phyloP scores from a whole-genome alignment of 2,888 invertebrate genomes.

The Meteorus cinctellus region DNA sequence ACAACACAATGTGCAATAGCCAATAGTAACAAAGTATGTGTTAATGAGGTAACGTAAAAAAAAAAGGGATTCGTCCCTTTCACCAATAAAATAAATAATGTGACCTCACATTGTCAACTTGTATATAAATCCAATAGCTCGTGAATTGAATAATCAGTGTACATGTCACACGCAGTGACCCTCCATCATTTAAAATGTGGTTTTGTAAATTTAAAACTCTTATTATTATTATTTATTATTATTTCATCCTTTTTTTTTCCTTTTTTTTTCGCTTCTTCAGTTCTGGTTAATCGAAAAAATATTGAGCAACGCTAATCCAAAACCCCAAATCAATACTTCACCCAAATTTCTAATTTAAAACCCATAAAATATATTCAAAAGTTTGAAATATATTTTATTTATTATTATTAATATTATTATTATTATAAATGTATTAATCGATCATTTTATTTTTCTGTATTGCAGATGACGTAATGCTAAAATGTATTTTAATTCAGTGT shows the following conservation, averaged over 20 bases:
- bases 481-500: no score
- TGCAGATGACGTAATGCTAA: no score
- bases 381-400: no score
- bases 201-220: neutral
- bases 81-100: slow-evolving; percentile 2
- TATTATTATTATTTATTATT: neutral
- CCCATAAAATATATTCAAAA: no score
- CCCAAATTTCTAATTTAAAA: no score
- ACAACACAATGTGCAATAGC: neutral
- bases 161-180: slow-evolving; percentile 2
- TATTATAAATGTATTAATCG: no score
- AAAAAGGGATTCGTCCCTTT: slow-evolving; percentile 9
- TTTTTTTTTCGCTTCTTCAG: neutral
- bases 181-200: neutral
- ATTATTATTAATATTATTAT: no score
- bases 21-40: neutral
- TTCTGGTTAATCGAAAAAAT: no score
- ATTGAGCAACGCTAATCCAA: no score
- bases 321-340: no score
- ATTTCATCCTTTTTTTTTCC: neutral
- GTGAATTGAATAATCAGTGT: slow-evolving; percentile 7
- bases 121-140: neutral
- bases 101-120: slow-evolving; percentile 4
- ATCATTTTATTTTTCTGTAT: no score
- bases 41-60: neutral